Evolutionary conservation across 1,140 invertebrate genomes (phyloP), one percentile per base, ranked within the genome.

Genomic region (Pollicipes pollicipes): DNA sequence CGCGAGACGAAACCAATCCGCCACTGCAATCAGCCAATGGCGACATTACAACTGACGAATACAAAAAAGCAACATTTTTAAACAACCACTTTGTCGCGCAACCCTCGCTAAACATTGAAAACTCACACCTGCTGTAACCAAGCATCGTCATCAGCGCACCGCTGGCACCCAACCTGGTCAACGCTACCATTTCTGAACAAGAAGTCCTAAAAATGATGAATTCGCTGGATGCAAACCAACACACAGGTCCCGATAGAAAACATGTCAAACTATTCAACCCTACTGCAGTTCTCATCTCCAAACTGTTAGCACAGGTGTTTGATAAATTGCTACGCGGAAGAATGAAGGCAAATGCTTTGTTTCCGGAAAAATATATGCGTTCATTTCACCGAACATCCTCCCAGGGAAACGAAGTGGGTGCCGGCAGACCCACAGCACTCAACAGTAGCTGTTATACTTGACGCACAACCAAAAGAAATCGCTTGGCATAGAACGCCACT

Each of bases 391-490:
- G 45, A 58, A 58, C 8, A 58, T 58, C 2, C 45, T 58, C 13
- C 24, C 45, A 58, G 45, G 24, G 13, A 58, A 58, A 58, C 45
- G 24, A 58, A 58, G 45, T 21, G 45, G 45, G 13, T 58, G 24
- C 17, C 8, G 45, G 2, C 45, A 58, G 21, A 10, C 2, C 17
- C 45, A 58, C 24, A 21, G 45, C 17, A 58, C 45, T 21, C 45
- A 58, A 58, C 45, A 58, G 8, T 21, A 58, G 24, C 45, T 58
- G 13, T 24, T 58, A 3, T 58, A 58, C 45, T 24, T 58, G 45
- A 58, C 45, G 24, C 45, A 58, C 21, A 58, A 71, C 66, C 30
- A 67, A 27, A 64, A 64, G 24, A 67, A 68, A 67, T 30, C 67
- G 63, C 66, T 71, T 26, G 68, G 27, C 45, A 16, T 13, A 37